Evolutionary conservation across 2,888 invertebrate genomes (phyloP).

Genomic region (Pardosa pseudoannulata): DNA sequence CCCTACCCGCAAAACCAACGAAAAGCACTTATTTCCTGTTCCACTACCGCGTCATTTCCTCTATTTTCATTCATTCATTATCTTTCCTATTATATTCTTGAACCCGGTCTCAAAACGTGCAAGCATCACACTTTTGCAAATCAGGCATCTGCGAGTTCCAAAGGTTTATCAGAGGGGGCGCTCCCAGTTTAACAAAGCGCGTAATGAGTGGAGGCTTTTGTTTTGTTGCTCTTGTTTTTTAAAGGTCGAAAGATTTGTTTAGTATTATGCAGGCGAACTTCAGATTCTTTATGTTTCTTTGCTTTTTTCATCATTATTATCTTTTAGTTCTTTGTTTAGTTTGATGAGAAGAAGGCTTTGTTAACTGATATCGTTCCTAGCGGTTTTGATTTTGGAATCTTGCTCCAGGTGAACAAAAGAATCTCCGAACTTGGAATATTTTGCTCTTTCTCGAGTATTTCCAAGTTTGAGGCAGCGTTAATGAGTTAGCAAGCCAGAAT

Average conservation of each 20-base stretch:
- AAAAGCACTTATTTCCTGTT: slow-evolving; percentile 24
- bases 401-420: slow-evolving; percentile 33
- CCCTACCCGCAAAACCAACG: background rate
- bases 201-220: slow-evolving; percentile 45
- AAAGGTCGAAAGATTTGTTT: slow-evolving; percentile 57
- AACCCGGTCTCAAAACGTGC: background rate
- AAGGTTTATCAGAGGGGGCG: slow-evolving; percentile 14
- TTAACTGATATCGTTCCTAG: slow-evolving; percentile 45
- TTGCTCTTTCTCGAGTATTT: background rate
- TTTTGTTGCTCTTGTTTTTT: slow-evolving; percentile 29
- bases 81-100: slow-evolving; percentile 13
- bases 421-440: background rate
- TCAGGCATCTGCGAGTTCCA: slow-evolving; percentile 36
- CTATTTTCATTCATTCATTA: slow-evolving; percentile 46
- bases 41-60: slow-evolving; percentile 28
- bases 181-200: slow-evolving; percentile 28
- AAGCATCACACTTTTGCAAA: slow-evolving; percentile 17
- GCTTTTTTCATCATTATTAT: background rate
- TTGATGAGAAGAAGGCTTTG: slow-evolving; percentile 44
- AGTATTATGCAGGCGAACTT: slow-evolving; percentile 37
- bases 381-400: slow-evolving; percentile 25
- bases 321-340: slow-evolving; percentile 37
- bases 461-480: background rate
- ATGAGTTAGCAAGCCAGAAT: background rate
- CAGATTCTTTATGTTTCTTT: slow-evolving; percentile 23